phyloP scores from a whole-genome alignment of 2,888 invertebrate genomes.

The Drosophila histrio region DNA sequence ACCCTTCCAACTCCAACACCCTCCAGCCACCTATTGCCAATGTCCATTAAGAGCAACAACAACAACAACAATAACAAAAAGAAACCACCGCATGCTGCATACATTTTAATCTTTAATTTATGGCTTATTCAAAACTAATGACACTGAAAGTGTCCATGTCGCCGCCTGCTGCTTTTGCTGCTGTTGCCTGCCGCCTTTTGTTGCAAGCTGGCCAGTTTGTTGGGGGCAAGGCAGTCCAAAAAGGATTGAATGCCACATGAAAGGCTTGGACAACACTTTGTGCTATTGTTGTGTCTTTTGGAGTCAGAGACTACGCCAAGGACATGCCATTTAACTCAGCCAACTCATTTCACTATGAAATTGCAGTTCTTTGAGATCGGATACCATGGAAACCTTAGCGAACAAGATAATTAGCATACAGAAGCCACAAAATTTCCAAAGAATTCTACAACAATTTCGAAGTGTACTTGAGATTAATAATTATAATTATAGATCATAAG shows the following conservation, averaged over 20 bases:
- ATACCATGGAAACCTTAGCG: background rate
- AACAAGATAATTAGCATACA: background rate
- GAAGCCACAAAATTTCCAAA: background rate
- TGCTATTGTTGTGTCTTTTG: background rate
- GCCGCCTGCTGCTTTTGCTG: constrained; percentile 8
- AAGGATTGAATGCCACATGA: constrained; percentile 24
- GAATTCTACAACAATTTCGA: background rate
- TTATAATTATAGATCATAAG: background rate
- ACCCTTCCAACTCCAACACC: background rate
- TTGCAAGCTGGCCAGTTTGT: background rate
- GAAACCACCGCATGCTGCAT: constrained; percentile 50
- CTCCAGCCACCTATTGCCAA: constrained; percentile 7
- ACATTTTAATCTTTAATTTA: constrained; percentile 78
- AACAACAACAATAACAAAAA: background rate
- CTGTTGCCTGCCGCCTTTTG: background rate
- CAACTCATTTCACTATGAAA: background rate
- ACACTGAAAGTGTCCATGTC: constrained; percentile 69
- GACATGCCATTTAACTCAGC: background rate
- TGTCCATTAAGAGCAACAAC: constrained; percentile 38
- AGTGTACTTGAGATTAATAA: background rate
- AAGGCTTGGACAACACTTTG: constrained; percentile 21
- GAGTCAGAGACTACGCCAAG: background rate
- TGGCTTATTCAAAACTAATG: constrained; percentile 79
- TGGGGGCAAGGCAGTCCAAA: constrained; percentile 6
- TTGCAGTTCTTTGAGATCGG: constrained; percentile 6